Percentiles rank a stretch among this genome's conserved stretches.
Conservation (phyloP, 2,797 vertebrate species). For the Lindbergichthys nudifrons region DNA sequence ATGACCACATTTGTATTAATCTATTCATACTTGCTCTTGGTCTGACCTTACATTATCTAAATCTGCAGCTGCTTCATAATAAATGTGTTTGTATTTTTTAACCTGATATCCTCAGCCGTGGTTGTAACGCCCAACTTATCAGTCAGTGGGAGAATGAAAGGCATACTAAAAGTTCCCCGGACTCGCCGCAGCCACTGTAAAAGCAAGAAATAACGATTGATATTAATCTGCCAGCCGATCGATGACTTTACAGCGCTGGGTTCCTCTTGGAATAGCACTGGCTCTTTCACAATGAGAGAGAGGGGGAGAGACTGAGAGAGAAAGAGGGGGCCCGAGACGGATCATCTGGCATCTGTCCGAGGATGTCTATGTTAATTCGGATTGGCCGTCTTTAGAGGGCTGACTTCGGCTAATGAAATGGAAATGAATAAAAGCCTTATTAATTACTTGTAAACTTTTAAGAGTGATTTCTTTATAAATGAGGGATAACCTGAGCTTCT, state of each 20-base stretch:
- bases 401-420: constrained; percentile 63
- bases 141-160: constrained; percentile 39
- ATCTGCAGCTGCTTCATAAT: constrained; percentile 21
- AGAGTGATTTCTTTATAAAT: constrained; percentile 54
- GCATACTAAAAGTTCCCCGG: constrained; percentile 62
- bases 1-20: not conserved
- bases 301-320: constrained; percentile 3
- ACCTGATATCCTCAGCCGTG: constrained; percentile 10
- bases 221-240: constrained; percentile 71
- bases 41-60: constrained; percentile 15
- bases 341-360: constrained; percentile 64
- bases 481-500: constrained; percentile 31
- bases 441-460: constrained; percentile 63
- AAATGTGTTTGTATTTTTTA: not conserved
- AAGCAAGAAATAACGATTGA: constrained; percentile 53
- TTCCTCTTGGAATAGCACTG: constrained; percentile 63
- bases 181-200: constrained; percentile 55
- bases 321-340: constrained; percentile 17
- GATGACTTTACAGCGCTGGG: constrained; percentile 51
- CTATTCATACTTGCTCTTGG: constrained; percentile 2
- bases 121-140: constrained; percentile 39
- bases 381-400: constrained; percentile 38
- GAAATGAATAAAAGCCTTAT: constrained; percentile 62
- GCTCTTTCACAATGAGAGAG: constrained; percentile 54
- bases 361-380: constrained; percentile 71